These are phyloP conservation scores for Nibea coibor DNA, from an alignment of 2,113 vertebrate species.

Conservation along the genomic window DNA sequence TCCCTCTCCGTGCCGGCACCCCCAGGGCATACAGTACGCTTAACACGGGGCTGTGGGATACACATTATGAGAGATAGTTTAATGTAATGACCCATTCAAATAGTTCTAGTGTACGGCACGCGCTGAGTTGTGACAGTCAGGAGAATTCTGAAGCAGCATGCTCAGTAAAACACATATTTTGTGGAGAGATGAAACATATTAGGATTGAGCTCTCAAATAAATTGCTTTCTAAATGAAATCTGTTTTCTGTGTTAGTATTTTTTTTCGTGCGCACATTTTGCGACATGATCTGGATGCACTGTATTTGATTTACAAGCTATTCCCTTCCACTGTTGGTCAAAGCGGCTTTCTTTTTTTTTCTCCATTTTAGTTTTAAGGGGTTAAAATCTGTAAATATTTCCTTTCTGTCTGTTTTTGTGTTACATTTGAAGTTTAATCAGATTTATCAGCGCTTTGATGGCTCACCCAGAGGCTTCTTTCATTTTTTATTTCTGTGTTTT, in stretches of 20 bases:
- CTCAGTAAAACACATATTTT: background rate
- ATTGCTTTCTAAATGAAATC: background rate
- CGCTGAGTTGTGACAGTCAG: constrained; percentile 46
- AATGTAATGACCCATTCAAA: constrained; percentile 79
- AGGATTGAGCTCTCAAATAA: background rate
- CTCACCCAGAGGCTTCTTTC: constrained; percentile 48
- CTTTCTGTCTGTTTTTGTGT: background rate
- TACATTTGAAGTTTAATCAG: constrained; percentile 55
- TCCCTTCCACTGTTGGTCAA: background rate
- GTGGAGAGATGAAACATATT: background rate
- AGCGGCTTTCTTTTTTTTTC: background rate
- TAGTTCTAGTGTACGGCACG: constrained; percentile 53
- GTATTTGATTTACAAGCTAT: background rate
- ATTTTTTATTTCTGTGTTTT: constrained; percentile 63
- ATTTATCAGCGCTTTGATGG: constrained; percentile 55
- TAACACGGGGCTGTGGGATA: constrained; percentile 63
- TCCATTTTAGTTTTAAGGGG: background rate
- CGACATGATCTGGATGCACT: background rate
- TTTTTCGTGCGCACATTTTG: background rate
- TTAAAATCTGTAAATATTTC: background rate
- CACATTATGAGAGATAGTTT: constrained; percentile 77
- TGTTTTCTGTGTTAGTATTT: background rate
- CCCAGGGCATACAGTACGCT: constrained; percentile 58
- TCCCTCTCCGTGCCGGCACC: constrained; percentile 70
- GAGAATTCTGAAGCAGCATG: constrained; percentile 10